Percentiles rank a stretch among this genome's conserved stretches.
Evolutionary conservation across 2,888 invertebrate genomes (phyloP).

Genomic region (Protophormia terraenovae): DNA sequence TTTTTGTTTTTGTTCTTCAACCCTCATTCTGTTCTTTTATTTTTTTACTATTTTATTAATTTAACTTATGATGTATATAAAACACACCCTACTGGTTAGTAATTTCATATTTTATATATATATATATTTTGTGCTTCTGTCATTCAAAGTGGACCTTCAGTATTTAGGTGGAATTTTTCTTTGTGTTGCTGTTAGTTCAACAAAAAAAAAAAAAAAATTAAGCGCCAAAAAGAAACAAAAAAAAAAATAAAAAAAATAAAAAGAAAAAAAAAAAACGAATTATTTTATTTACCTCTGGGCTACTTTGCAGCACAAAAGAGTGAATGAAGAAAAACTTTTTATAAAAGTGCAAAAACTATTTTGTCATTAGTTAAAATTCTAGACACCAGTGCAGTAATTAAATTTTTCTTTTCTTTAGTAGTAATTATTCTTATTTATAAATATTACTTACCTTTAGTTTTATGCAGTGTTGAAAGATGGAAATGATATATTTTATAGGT

Average conservation of each 20-base stretch:
- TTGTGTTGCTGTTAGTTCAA: conserved; percentile 26
- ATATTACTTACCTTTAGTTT: not conserved
- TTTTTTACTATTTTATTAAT: conserved; percentile 53
- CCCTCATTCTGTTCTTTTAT: not conserved
- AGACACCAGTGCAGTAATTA: conserved; percentile 61
- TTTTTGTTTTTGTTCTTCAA: too few relatives aligned
- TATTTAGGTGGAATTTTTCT: conserved; percentile 15
- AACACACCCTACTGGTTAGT: conserved; percentile 43
- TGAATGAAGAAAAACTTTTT: conserved; percentile 41
- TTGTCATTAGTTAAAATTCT: conserved; percentile 57
- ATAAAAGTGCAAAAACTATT: conserved; percentile 49
- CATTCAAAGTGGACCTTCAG: conserved; percentile 57
- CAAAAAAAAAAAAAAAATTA: conserved; percentile 5
- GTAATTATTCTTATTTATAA: conserved; percentile 21
- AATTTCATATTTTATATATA: conserved; percentile 44
- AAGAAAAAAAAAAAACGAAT: conserved; percentile 30
- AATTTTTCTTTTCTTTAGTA: conserved; percentile 17
- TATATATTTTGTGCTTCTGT: conserved; percentile 31
- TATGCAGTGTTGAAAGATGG: not conserved
- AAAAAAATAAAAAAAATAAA: too few relatives aligned
- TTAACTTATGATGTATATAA: conserved; percentile 58
- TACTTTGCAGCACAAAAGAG: conserved; percentile 21
- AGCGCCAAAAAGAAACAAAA: too few relatives aligned
- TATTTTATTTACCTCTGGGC: conserved; percentile 55
- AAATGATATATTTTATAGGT: not conserved